phyloP scores from a whole-genome alignment of 2,888 invertebrate species.

The Phorcus lineatus region DNA sequence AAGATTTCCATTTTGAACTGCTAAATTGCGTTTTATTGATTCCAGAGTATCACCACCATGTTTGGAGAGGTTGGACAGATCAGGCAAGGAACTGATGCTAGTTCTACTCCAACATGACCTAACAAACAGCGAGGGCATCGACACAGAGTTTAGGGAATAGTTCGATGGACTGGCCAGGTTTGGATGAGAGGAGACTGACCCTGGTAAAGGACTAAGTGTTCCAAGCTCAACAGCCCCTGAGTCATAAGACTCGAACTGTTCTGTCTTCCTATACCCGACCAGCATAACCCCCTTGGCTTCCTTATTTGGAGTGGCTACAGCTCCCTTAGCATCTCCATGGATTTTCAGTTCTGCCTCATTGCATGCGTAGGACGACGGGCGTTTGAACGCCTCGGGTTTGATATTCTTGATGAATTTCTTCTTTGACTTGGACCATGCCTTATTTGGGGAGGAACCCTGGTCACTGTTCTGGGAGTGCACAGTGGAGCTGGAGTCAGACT shows the following conservation, averaged over 20 bases:
- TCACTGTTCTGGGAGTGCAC: constrained; percentile 40
- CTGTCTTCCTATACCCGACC: constrained; percentile 70
- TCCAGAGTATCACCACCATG: constrained; percentile 2
- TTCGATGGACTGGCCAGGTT: constrained; percentile 29
- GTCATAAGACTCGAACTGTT: constrained; percentile 42
- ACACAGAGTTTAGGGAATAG: constrained; percentile 43
- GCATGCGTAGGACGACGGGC: constrained; percentile 70
- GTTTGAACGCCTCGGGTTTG: constrained; percentile 69
- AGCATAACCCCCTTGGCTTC: constrained; percentile 60
- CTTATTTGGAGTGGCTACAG: constrained; percentile 28
- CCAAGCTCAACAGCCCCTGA: constrained; percentile 63
- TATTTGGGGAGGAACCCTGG: constrained; percentile 30
- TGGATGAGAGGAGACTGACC: constrained; percentile 35
- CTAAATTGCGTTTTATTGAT: neutral
- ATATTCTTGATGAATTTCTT: constrained; percentile 72
- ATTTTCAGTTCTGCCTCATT: constrained; percentile 59
- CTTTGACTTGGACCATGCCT: constrained; percentile 23
- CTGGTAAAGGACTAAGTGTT: constrained; percentile 64
- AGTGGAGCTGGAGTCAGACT: constrained; percentile 10
- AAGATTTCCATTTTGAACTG: neutral
- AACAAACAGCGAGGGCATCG: constrained; percentile 62
- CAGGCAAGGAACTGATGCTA: constrained; percentile 72
- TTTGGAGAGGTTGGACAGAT: constrained; percentile 50
- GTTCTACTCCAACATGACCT: constrained; percentile 62
- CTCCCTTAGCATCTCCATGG: constrained; percentile 42